Evolutionary conservation across 2,113 vertebrate genomes (phyloP).

Genomic region (Zapus hudsonius): DNA sequence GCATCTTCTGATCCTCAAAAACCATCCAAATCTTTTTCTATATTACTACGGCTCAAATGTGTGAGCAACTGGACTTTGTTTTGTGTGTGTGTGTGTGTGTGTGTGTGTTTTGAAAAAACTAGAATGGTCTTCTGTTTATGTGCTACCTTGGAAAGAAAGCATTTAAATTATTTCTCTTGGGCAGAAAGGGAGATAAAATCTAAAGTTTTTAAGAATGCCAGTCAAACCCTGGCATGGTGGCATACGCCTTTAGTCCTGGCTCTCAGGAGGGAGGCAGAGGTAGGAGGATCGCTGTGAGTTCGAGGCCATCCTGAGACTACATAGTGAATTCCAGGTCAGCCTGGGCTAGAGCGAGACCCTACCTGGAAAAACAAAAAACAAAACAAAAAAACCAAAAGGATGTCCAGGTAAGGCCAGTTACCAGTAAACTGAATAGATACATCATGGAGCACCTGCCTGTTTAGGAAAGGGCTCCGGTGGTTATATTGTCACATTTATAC

Average conservation of each 20-base stretch:
- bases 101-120: background rate
- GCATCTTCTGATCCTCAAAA: background rate
- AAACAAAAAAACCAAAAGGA: no score
- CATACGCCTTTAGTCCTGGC: no score
- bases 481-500: background rate
- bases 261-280: no score
- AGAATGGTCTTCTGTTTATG: background rate
- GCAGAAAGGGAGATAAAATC: slow-evolving; percentile 12
- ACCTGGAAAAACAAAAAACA: no score
- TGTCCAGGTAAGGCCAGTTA: slow-evolving; percentile 7
- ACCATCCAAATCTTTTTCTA: background rate
- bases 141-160: slow-evolving; percentile 24
- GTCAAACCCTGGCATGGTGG: no score
- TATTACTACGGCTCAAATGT: background rate
- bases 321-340: no score
- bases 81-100: no score
- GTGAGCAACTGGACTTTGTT: accelerated
- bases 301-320: no score
- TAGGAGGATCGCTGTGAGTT: no score
- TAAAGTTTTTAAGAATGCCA: slow-evolving; percentile 1
- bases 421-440: slow-evolving; percentile 24
- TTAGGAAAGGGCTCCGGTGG: background rate
- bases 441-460: background rate
- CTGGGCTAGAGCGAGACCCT: no score
- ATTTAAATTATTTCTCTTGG: slow-evolving; percentile 33